A percentile compares a stretch with the other conserved stretches of the same genome.
phyloP scores from a whole-genome alignment of 1,140 invertebrate genomes.

The Hycleus cichorii region DNA sequence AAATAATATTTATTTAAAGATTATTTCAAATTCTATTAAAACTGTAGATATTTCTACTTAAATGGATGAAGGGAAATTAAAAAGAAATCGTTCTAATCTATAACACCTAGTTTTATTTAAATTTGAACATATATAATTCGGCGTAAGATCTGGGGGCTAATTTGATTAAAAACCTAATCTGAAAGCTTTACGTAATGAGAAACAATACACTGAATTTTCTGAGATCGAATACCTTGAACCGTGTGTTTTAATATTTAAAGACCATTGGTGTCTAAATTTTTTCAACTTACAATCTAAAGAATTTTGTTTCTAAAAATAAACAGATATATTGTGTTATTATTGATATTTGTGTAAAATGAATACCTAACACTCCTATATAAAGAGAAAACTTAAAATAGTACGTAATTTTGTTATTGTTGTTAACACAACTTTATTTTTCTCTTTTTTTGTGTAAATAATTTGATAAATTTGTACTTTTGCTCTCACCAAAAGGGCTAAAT shows the following conservation, averaged over 20 bases:
- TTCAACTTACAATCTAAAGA: slow-evolving; percentile 3
- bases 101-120: background rate
- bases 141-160: too few species aligned
- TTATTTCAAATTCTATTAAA: slow-evolving; percentile 3
- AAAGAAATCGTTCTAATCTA: background rate
- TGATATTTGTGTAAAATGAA: background rate
- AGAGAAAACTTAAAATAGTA: background rate
- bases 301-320: slow-evolving; percentile 1
- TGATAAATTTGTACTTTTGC: slow-evolving; percentile 39
- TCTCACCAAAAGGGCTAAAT: slow-evolving; percentile 38
- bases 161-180: too few species aligned
- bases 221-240: slow-evolving; percentile 9
- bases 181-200: too few species aligned
- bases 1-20: slow-evolving; percentile 5
- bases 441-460: background rate
- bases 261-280: background rate
- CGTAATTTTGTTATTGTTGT: background rate
- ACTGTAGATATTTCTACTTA: background rate
- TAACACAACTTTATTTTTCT: background rate
- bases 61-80: background rate
- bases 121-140: too few species aligned
- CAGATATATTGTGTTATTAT: too few species aligned
- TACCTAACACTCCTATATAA: slow-evolving; percentile 7
- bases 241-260: background rate
- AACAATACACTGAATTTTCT: background rate